Evolutionary conservation across 2,797 vertebrate species (phyloP), one percentile per base, ranked within the genome.

Genomic region (Diplodus puntazzo): DNA sequence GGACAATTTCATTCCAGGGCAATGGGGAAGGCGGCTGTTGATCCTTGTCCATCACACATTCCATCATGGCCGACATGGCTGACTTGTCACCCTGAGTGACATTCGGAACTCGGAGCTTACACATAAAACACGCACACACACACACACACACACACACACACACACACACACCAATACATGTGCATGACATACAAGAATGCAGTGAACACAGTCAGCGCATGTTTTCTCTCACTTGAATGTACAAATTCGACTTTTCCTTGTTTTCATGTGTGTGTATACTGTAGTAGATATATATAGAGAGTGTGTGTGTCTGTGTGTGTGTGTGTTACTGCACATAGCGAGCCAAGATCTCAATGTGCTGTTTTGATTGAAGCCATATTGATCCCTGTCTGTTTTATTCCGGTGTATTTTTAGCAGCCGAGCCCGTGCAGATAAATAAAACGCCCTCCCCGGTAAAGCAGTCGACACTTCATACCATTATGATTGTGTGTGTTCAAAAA

Each of bases 1-100:
- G 80, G 80, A 85, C 90, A 87, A 84, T 92, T 92, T 92, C 75
- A 93, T 93, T 94, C 79, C 69, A 63, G 87, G 77, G 87, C 85
- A 89, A 85, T 92, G 87, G 90, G 87, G 86, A 88, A 88, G 86
- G 85, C 85, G 82, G 84, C 81, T 85, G 88, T 87, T 93, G 92
- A 92, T 93, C 90, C 88, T 82, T 90, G 92, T 93, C 91, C 90
- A 94, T 94, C 93, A 93, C 88, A 90, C 91, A 95, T 95, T 93
- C 93, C 90, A 95, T 95, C 94, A 93, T 80, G 76, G 86, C 76
- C 72, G 89, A 91, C 94, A 94, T 88, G 93, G 89, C 88, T 93
- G 90, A 94, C 92, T 93, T 92, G 92, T 92, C 93, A 87, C 84
- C 85, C 84, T 87, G 88, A 94, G 90, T 93, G 93, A 90, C 88